phyloP scores from a whole-genome alignment of 2,113 vertebrate species.

The Entelurus aequoreus region DNA sequence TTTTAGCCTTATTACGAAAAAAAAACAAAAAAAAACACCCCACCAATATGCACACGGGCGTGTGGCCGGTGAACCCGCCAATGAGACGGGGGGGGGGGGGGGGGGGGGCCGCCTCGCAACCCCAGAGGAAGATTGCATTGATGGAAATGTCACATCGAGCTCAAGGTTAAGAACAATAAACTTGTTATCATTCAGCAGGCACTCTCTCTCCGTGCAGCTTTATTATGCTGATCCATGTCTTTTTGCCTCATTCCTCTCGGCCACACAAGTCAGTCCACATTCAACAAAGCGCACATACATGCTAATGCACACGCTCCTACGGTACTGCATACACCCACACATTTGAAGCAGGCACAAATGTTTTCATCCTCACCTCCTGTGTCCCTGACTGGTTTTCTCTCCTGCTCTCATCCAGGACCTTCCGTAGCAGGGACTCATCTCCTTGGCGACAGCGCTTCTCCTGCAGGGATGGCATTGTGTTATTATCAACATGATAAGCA shows the following conservation, averaged over 20 bases:
- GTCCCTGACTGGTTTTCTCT: constrained; percentile 62
- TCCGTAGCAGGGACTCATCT: constrained; percentile 77
- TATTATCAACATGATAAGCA: constrained; percentile 30
- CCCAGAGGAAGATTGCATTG: constrained; percentile 32
- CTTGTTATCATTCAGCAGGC: constrained; percentile 39
- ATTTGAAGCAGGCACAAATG: constrained; percentile 13
- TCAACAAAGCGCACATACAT: constrained; percentile 15
- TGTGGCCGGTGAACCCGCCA: constrained; percentile 28
- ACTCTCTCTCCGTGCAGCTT: constrained; percentile 6
- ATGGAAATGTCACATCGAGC: constrained; percentile 49
- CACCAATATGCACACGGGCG: neutral
- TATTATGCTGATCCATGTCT: constrained; percentile 27
- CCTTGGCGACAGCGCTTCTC: constrained; percentile 81
- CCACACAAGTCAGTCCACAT: constrained; percentile 11
- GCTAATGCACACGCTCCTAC: constrained; percentile 6
- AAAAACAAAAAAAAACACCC: no score
- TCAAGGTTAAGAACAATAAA: constrained; percentile 48
- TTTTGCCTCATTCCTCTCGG: constrained; percentile 13
- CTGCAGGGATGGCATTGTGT: constrained; percentile 64
- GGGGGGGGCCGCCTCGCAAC: constrained; percentile 23
- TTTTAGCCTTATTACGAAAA: no score
- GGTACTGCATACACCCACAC: constrained; percentile 17
- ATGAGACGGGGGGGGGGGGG: no score
- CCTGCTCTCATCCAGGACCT: constrained; percentile 66
- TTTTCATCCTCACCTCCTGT: constrained; percentile 71